phyloP scores from a whole-genome alignment of 2,797 vertebrate species.

The Trachops cirrhosus region DNA sequence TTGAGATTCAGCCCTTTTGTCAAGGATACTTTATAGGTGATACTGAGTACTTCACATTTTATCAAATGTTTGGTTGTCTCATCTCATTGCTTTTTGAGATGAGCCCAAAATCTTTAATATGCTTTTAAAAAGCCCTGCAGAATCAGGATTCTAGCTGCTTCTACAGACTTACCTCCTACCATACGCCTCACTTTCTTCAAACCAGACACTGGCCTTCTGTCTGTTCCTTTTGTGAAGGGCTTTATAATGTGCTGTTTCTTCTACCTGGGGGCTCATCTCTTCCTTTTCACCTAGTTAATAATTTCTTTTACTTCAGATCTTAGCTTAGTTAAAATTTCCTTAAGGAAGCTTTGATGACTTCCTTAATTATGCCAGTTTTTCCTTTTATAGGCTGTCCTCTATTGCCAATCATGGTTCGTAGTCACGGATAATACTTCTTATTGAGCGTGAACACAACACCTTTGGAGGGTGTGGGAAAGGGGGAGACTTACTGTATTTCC shows the following conservation, averaged over 20 bases:
- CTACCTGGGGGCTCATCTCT: background rate
- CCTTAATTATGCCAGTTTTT: background rate
- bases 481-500: background rate
- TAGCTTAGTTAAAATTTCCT: conserved; percentile 11
- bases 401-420: background rate
- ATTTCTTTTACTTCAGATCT: background rate
- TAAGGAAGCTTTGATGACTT: background rate
- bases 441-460: background rate
- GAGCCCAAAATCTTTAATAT: background rate
- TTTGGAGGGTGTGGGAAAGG: background rate
- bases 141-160: background rate
- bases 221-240: background rate
- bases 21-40: background rate
- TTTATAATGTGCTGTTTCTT: background rate
- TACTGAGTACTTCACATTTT: background rate
- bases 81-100: background rate
- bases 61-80: background rate
- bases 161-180: background rate
- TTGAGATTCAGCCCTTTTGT: background rate
- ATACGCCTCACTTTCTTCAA: background rate
- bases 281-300: background rate
- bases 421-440: background rate
- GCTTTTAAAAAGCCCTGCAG: background rate
- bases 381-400: background rate
- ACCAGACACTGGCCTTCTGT: background rate